These are phyloP conservation scores for Leptopilina myrica DNA, from an alignment of 2,888 invertebrate species.

Conservation along the genomic window DNA sequence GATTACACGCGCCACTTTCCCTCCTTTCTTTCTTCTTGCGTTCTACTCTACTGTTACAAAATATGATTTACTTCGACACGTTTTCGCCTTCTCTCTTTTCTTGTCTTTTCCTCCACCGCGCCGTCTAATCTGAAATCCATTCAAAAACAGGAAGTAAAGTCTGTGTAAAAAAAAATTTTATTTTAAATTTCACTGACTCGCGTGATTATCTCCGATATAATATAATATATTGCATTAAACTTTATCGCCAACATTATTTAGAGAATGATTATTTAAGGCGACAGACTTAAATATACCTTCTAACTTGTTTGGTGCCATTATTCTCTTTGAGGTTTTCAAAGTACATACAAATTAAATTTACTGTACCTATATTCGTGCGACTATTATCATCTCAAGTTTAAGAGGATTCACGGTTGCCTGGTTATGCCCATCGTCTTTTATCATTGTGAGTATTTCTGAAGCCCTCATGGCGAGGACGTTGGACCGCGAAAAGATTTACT, in stretches of 20 bases:
- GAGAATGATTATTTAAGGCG: neutral
- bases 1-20: conserved; percentile 70
- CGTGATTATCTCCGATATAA: neutral
- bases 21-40: conserved; percentile 57
- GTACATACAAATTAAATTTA: conserved; percentile 26
- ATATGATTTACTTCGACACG: conserved; percentile 39
- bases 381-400: conserved; percentile 2
- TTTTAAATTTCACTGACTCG: neutral
- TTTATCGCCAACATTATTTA: neutral
- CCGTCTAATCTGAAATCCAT: conserved; percentile 1
- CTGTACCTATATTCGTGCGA: neutral
- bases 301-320: neutral
- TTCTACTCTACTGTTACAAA: conserved; percentile 39
- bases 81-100: conserved; percentile 16
- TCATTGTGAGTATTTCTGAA: conserved; percentile 34
- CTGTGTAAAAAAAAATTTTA: neutral
- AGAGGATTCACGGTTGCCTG: conserved; percentile 26
- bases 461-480: neutral
- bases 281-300: neutral
- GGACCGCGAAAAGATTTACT: conserved; percentile 68
- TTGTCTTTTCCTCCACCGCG: conserved; percentile 26
- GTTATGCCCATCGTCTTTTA: conserved; percentile 17
- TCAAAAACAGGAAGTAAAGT: neutral
- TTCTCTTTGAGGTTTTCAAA: conserved; percentile 9
- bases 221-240: neutral